phyloP scores from a whole-genome alignment of 2,797 vertebrate genomes.

The Loris lydekkerianus region DNA sequence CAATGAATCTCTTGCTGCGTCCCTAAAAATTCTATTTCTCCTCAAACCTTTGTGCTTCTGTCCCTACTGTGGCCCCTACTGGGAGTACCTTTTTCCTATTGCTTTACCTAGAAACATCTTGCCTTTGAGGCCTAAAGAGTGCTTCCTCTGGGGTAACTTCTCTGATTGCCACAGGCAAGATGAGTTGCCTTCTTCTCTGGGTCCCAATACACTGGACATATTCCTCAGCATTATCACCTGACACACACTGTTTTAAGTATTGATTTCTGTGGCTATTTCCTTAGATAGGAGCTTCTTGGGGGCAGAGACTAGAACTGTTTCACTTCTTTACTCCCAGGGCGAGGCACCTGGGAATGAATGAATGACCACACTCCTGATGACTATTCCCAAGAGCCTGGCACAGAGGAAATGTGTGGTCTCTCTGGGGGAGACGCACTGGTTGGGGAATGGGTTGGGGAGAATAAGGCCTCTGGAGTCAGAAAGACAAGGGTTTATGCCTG shows the following conservation, averaged over 20 bases:
- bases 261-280: conserved; percentile 5
- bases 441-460: neutral
- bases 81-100: neutral
- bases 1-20: neutral
- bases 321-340: neutral
- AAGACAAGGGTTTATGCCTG: neutral
- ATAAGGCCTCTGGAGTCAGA: neutral
- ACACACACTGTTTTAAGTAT: neutral
- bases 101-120: neutral
- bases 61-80: neutral
- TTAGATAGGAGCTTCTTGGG: neutral
- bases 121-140: neutral
- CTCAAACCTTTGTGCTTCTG: neutral
- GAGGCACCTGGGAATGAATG: neutral
- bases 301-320: neutral
- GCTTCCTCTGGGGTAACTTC: neutral
- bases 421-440: neutral
- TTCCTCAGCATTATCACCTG: neutral
- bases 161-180: neutral
- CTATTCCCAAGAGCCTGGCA: neutral
- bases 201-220: neutral
- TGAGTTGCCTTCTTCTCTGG: neutral
- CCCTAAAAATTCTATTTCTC: neutral
- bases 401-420: neutral
- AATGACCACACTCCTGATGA: neutral